Evolutionary conservation across 2,888 invertebrate genomes (phyloP), one percentile per base, ranked within the genome.

Genomic region (Himalopsyche anomala): DNA sequence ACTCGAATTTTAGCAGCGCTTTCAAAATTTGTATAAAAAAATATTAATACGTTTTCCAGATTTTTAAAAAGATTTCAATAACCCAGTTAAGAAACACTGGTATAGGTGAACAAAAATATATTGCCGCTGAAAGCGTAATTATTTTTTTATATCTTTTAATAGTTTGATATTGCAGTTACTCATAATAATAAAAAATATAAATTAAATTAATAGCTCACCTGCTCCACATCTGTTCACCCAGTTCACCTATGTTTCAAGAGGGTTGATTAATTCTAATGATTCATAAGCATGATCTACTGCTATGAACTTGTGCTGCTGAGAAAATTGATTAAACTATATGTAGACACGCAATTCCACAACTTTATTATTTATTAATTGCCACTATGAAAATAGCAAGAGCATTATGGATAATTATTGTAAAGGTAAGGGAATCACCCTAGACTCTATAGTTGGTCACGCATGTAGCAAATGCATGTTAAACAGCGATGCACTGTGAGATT

Each of bases 361-460:
- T 36, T 36, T 5, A 36, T 74, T 12, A 74, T 74, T 74, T 74
- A 74, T 74, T 74, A 36, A 74, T 74, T 38, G 74, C 5, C 15
- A 74, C 74, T 36, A 15, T 74, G 74, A 74, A 74, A 28, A 74
- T 2, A 28, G 9, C 4, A 12, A 0, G 74, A 74, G 36, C 51
- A 51, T 74, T 74, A 74, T 38, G 15, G 51, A 51, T 51, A 51
- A 36, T 74, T 62, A 62, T 74, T 74, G 12, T 28, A 36, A 74
- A 74, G 74, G 15, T 74, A 74, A 74, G 74, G 15, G 36, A 12
- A 74, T 2, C 36, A 74, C 74, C 74, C 74, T 8, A 36, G 9
- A 38, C 3, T 74, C 11, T 38, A 5, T 19, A 74, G 28, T 74
- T 74, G 28, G 74, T 38, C 74, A 74, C 74, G 74, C 74, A 74